Percentiles rank a stretch among this genome's conserved stretches.
Evolutionary conservation across 2,888 invertebrate genomes (phyloP).

Genomic region (Eulithis prunata): DNA sequence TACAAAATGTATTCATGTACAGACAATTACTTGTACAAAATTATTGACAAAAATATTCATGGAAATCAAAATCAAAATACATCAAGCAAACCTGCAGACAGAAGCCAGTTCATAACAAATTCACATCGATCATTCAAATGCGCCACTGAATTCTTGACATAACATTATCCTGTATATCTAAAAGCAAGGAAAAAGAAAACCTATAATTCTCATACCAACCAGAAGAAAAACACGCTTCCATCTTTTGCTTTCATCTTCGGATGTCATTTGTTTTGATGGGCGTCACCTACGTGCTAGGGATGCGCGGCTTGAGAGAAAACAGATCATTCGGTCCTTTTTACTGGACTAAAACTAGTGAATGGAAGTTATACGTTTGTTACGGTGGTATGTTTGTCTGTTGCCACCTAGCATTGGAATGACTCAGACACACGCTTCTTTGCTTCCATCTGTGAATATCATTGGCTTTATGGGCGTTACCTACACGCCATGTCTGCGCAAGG

Average conservation of each 20-base stretch:
- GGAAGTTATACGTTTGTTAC: background rate
- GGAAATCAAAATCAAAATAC: background rate
- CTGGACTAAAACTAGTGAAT: background rate
- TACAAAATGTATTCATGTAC: background rate
- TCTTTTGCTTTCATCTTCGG: conserved; percentile 37
- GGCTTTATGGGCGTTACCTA: conserved; percentile 2
- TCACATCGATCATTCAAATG: conserved; percentile 16
- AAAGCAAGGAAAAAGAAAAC: conserved; percentile 32
- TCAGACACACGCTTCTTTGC: background rate
- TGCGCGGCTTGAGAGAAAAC: conserved; percentile 17
- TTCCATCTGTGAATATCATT: background rate
- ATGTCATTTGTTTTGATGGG: conserved; percentile 38
- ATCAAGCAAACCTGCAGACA: background rate
- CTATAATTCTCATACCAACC: conserved; percentile 32
- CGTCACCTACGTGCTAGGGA: conserved; percentile 26
- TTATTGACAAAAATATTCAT: too few species aligned
- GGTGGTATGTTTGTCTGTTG: background rate
- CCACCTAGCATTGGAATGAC: background rate
- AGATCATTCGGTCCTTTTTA: conserved; percentile 9
- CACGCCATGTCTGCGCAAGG: conserved; percentile 1
- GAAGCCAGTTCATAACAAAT: conserved; percentile 4
- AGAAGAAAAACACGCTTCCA: conserved; percentile 36
- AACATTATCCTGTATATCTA: conserved; percentile 24
- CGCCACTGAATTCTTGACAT: conserved; percentile 18
- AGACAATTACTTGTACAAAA: background rate